Base-by-base conservation (phyloP, 2,113 vertebrate genomes). In the Anoplopoma fimbria region DNA sequence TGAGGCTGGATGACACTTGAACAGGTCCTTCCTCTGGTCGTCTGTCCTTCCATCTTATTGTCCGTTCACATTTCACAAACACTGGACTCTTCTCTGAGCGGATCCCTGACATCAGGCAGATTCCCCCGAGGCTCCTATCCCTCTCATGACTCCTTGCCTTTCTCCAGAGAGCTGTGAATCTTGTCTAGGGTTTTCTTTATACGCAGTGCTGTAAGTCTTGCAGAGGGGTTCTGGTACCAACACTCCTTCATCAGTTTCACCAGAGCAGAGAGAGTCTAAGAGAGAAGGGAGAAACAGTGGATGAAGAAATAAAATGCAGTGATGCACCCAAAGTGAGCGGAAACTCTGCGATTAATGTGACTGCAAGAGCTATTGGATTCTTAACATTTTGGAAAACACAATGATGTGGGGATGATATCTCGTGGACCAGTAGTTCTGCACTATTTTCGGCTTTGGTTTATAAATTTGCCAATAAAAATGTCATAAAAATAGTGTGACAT, bases 181-280 rank as follows among this genome's bases (percentile, higher is more conserved):
- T 96, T 96, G 83, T 96, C 95, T 67, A 96, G 86, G 77, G 96
- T 96, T 87, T 96, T 96, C 93, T 95, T 96, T 88, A 96, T 95
- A 84, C 96, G 96, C 84, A 96, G 92, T 0, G 95, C 95, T 0
- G 95, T 96, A 14, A 96, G 94, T 31, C 96, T 84, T 47, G 96
- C 96, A 4, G 96, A 96, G 0, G 96, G 96, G 89, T 96, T 96
- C 90, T 96, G 95, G 92, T 96, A 96, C 96, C 95, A 96, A 38
- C 96, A 96, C 91, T 96, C 96, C 84, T 95, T 96, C 96, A 96
- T 96, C 86, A 96, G 94, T 72, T 96, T 96, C 67, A 96, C 96
- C 76, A 96, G 84, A 61, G 95, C 95, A 1, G 94, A 96, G 75
- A 96, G 92, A 1, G 94, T 96, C 95, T 96, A 85, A 14, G 74